Base-by-base conservation (phyloP, 2,797 vertebrate genomes). In the Rousettus madagascariensis region DNA sequence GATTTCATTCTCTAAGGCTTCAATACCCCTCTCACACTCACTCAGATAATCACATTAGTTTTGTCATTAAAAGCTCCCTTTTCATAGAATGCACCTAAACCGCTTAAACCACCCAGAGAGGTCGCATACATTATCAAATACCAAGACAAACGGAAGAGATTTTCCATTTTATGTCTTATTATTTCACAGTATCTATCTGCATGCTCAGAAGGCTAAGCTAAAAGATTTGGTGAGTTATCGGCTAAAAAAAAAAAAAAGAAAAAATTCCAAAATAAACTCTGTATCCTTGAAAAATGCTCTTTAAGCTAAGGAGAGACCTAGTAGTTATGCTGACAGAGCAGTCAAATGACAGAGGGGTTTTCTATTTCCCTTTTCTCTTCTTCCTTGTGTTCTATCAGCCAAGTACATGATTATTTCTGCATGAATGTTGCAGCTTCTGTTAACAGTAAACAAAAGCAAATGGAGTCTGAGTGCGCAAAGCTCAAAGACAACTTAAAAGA, bases 11-110 rank as follows among this genome's bases (percentile, higher is more conserved):
- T 43, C 98, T 98, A 98, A 99, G 98, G 98, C 98, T 98, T 99
- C 99, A 99, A 99, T 99, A 98, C 97, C 98, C 98, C 98, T 99
- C 98, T 99, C 98, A 98, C 98, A 98, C 98, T 99, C 98, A 98
- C 98, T 99, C 98, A 98, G 98, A 99, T 99, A 99, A 99, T 99
- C 99, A 99, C 99, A 99, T 99, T 99, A 99, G 99, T 99, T 99
- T 99, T 99, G 99, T 99, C 98, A 99, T 98, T 97, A 99, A 99
- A 98, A 98, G 96, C 98, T 98, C 98, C 98, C 98, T 98, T 98
- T 98, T 98, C 99, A 98, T 95, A 98, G 98, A 98, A 98, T 98
- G 97, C 98, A 98, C 97, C 98, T 99, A 98, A 99, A 99, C 98
- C 97, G 98, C 98, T 99, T 99, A 99, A 99, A 98, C 98, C 98